Conservation (phyloP, 2,113 vertebrate genomes). For the Oncorhynchus kisutch region DNA sequence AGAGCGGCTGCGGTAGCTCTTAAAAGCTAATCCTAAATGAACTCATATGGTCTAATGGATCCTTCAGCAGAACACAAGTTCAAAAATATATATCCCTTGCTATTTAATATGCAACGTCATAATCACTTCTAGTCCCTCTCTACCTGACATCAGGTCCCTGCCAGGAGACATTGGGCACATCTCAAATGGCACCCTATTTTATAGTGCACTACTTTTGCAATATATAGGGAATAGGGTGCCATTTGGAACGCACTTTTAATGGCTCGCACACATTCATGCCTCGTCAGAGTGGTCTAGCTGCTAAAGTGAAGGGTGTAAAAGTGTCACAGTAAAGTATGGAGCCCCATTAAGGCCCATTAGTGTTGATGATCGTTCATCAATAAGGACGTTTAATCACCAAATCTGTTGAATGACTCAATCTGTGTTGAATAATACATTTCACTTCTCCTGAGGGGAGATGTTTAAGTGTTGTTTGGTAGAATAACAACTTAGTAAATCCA, state of each 20-base stretch:
- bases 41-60: too few relatives aligned
- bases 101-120: background rate
- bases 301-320: constrained; percentile 16
- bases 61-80: background rate
- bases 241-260: too few relatives aligned
- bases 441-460: too few relatives aligned
- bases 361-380: constrained; percentile 6
- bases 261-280: too few relatives aligned
- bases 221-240: too few relatives aligned
- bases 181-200: too few relatives aligned
- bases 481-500: too few relatives aligned
- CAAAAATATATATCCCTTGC: background rate
- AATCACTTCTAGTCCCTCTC: background rate
- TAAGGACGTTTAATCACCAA: background rate
- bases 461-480: background rate
- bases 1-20: background rate
- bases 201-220: too few relatives aligned
- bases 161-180: background rate
- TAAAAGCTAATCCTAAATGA: too few relatives aligned
- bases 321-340: constrained; percentile 21
- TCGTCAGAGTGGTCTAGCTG: background rate
- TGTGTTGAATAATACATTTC: too few relatives aligned
- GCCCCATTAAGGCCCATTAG: constrained; percentile 1
- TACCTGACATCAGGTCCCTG: background rate
- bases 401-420: background rate